phyloP scores from a whole-genome alignment of 2,888 invertebrate genomes.

The Lasioglossum vierecki region DNA sequence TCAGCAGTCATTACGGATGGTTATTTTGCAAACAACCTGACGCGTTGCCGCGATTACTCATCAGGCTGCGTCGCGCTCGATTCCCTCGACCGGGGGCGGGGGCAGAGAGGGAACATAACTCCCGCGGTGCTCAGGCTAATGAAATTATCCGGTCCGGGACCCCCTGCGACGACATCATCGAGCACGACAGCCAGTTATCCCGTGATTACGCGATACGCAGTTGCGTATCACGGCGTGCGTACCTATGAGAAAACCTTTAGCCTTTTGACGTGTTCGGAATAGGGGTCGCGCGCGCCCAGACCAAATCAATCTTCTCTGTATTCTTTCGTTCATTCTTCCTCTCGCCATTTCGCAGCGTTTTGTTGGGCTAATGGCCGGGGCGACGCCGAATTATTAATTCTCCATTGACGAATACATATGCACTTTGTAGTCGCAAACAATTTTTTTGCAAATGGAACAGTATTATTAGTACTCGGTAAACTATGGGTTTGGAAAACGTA shows the following conservation, averaged over 20 bases:
- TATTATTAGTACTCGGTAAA: neutral
- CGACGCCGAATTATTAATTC: neutral
- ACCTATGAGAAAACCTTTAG: slow-evolving; percentile 46
- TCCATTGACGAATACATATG: too few relatives aligned
- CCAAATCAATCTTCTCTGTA: slow-evolving; percentile 20
- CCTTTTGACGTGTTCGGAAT: slow-evolving; percentile 44
- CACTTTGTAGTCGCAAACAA: too few relatives aligned
- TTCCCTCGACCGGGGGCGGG: slow-evolving; percentile 51
- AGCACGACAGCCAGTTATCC: slow-evolving; percentile 77
- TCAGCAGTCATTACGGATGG: neutral
- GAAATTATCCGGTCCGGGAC: slow-evolving; percentile 82
- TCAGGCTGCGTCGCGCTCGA: slow-evolving; percentile 63
- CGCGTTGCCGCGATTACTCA: slow-evolving; percentile 62
- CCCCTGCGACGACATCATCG: slow-evolving; percentile 76
- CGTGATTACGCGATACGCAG: slow-evolving; percentile 77
- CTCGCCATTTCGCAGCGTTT: neutral
- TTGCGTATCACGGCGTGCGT: slow-evolving; percentile 62
- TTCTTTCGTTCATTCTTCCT: slow-evolving; percentile 3
- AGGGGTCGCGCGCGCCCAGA: neutral
- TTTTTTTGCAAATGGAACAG: neutral
- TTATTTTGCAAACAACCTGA: slow-evolving; percentile 67
- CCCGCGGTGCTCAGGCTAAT: slow-evolving; percentile 78
- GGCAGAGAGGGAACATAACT: slow-evolving; percentile 60
- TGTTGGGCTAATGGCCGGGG: neutral
- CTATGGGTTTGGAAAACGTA: neutral